Base-by-base conservation (phyloP, 2,797 vertebrate genomes). In the Esox lucius region DNA sequence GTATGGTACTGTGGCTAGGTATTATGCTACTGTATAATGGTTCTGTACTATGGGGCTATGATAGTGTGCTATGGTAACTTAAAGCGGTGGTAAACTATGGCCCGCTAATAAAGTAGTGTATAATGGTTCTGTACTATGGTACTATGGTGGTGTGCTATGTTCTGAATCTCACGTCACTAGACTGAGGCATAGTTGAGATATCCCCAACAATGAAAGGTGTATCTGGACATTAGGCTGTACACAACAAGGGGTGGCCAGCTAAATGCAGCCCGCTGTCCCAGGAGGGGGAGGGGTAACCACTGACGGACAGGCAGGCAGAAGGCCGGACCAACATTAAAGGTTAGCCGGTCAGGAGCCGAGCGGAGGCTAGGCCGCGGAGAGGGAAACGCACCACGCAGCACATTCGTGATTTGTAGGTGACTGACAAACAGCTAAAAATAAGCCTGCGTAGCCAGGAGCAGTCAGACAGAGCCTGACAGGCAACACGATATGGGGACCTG, bases 401-500 rank as follows among this genome's bases (percentile, higher is more conserved):
- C 78, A 77, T 73, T 81, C 33, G 33, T 85, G 77, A 83, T 81
- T 83, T 83, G 83, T 77, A 80, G 81, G 79, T 81, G 81, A 81
- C 83, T 46, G 42, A 46, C 42, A 78, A 81, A 80, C 67, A 39
- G 75, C 81, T 86, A 76, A 86, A 86, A 86, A 85, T 86, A 83
- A 80, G 24, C 70, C 39, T 65, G 22, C 39, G 71, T 62, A 53
- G 68, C 51, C 73, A 12, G 66, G 24, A 65, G 49, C 66, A 17
- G 9, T 6, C 68, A 46, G 33, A 65, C 66, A 73, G 56, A 56
- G 42, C 5, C 48, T 19, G 24, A 33, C 48, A n/a, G 69, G 48
- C 26, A 8, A 24, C n/a, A 42, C 8, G 22, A 46, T 39, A 24
- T 66, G 39, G 39, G 24, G 61, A 70, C 68, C 49, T 4, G 56